Percentiles rank a stretch among this genome's conserved stretches.
Conservation (phyloP, 2,113 vertebrate species). For the Paracanthobrama guichenoti region DNA sequence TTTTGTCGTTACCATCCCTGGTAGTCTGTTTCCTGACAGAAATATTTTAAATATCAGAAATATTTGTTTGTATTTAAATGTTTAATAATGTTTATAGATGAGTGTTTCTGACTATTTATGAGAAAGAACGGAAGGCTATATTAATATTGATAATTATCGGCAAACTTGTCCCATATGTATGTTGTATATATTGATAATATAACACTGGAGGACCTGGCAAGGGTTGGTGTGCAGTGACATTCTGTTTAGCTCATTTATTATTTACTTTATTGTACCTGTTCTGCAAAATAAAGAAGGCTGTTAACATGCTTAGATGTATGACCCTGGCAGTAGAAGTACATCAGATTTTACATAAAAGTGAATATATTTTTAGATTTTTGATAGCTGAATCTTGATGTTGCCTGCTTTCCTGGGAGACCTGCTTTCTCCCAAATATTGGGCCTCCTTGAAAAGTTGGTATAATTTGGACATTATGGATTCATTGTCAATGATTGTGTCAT, state of each 20-base stretch:
- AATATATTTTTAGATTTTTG: background rate
- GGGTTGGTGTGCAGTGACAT: background rate
- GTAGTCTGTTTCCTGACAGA: background rate
- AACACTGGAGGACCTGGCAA: background rate
- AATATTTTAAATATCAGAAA: background rate
- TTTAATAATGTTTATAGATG: background rate
- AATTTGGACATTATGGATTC: background rate
- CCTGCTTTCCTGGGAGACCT: background rate
- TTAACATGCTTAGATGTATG: background rate
- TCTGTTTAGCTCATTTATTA: background rate
- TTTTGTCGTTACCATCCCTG: too few relatives aligned
- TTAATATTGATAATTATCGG: background rate
- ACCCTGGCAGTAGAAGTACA: background rate
- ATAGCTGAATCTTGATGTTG: background rate
- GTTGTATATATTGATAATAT: background rate
- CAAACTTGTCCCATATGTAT: background rate
- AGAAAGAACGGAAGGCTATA: background rate
- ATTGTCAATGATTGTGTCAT: background rate
- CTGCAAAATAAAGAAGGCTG: background rate
- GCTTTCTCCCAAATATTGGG: background rate
- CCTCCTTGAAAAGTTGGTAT: background rate
- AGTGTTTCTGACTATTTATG: background rate
- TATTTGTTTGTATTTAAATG: too few relatives aligned
- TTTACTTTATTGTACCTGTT: background rate
- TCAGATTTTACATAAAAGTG: background rate